Evolutionary conservation across 2,113 vertebrate genomes (phyloP).

Genomic region (Canis aureus): DNA sequence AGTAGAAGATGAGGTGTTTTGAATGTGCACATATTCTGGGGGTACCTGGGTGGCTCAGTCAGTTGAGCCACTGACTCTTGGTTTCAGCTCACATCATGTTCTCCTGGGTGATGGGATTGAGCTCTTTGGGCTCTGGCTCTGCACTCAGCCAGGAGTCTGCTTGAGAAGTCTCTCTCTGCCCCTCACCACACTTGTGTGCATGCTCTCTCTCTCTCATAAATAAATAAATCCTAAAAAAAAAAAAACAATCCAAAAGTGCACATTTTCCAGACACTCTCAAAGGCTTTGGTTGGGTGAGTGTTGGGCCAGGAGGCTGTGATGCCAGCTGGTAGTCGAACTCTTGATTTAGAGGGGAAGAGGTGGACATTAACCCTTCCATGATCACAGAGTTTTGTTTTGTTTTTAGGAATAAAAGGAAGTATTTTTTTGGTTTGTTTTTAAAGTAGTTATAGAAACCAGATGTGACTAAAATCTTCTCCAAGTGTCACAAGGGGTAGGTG

Average conservation of each 20-base stretch:
- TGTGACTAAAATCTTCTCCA: background rate
- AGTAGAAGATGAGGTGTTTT: constrained; percentile 1
- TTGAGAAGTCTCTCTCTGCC: background rate
- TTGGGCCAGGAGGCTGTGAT: background rate
- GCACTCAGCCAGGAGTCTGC: background rate
- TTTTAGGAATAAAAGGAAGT: background rate
- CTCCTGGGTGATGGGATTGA: background rate
- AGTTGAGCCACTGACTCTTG: background rate
- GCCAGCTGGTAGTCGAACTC: background rate
- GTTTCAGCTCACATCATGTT: background rate
- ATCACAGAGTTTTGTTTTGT: background rate
- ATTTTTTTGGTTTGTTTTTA: background rate
- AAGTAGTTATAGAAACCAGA: background rate
- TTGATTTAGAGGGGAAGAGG: background rate
- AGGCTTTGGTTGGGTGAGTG: background rate
- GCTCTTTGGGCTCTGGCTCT: background rate
- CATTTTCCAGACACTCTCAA: background rate
- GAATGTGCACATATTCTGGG: background rate
- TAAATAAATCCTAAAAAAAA: background rate
- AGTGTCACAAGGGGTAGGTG: background rate
- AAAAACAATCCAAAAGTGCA: background rate
- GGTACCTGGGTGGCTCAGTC: background rate
- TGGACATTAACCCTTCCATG: background rate
- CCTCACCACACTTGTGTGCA: background rate
- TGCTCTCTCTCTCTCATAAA: background rate